A percentile compares a stretch with the other conserved stretches of the same genome.
Conservation (phyloP, 2,888 invertebrate species). For the Tryphoninae sp. region DNA sequence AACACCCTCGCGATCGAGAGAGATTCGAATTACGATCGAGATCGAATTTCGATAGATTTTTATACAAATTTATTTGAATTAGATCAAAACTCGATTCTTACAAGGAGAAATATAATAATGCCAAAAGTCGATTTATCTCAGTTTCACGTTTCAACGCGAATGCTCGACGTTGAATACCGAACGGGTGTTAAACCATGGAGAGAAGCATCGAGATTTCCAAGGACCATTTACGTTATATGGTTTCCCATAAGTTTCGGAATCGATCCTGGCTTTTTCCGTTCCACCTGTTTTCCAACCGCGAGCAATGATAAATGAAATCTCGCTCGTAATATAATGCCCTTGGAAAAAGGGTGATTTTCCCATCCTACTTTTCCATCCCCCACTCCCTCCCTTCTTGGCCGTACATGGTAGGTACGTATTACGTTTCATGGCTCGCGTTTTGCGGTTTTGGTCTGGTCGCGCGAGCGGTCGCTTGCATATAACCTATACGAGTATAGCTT, state of each 20-base stretch:
- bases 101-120: too few relatives aligned
- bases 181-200: slow-evolving; percentile 8
- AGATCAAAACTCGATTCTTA: too few relatives aligned
- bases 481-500: slow-evolving; percentile 55
- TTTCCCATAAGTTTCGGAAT: slow-evolving; percentile 48
- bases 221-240: neutral
- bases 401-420: slow-evolving; percentile 60
- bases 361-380: slow-evolving; percentile 1
- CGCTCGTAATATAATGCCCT: slow-evolving; percentile 72
- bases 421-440: slow-evolving; percentile 70
- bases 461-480: slow-evolving; percentile 44
- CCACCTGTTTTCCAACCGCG: slow-evolving; percentile 64
- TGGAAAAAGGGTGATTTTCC: slow-evolving; percentile 48
- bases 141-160: too few relatives aligned
- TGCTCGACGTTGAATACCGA: slow-evolving; percentile 39
- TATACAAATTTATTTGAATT: too few relatives aligned
- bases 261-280: slow-evolving; percentile 55
- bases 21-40: too few relatives aligned
- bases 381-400: neutral
- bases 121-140: too few relatives aligned
- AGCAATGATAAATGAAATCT: slow-evolving; percentile 73
- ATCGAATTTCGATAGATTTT: too few relatives aligned
- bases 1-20: too few relatives aligned
- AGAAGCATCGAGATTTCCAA: slow-evolving; percentile 9
- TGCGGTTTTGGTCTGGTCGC: slow-evolving; percentile 58